Evolutionary conservation across 2,113 vertebrate genomes (phyloP), one percentile per base, ranked within the genome.

Genomic region (Heterotis niloticus): DNA sequence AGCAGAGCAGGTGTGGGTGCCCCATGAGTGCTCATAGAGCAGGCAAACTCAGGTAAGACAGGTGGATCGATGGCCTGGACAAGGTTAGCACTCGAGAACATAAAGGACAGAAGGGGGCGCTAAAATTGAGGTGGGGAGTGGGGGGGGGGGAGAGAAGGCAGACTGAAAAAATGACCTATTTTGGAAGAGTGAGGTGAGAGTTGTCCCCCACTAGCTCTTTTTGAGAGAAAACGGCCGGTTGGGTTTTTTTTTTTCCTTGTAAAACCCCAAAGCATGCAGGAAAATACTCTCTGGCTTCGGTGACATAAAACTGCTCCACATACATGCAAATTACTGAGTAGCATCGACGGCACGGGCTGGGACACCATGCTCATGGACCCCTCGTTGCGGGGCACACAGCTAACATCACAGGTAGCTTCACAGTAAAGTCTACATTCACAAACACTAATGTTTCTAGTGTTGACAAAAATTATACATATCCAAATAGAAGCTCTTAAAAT

Each of bases 351-450:
- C 92, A 94, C 89, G 91, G 94, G 92, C 94, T 91, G 92, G 93
- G 93, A 90, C 92, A 92, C 94, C 94, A 94, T 94, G 94, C 94
- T 94, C 93, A 91, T 92, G 92, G 90, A 92, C 92, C 93, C 93
- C 93, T 80, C 90, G 90, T 90, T 23, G 90, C 88, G 92, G 94
- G 94, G 92, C 93, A 90, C 92, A 95, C 93, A 93, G 94, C 94
- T 95, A 94, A 94, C 84, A 92, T 94, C 93, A 94, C 94, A 95
- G 92, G 94, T 94, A 95, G 93, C 93, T 95, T 95, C 94, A 95
- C 94, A 95, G 94, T 94, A 95, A 95, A 94, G 92, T 94, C 94
- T 95, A 95, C 94, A 95, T 95, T 95, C 93, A 95, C 94, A 94
- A 66, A 94, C 94, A 95, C 94, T 94, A 95, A 80, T 93, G 93